These are phyloP conservation scores for Phaethon lepturus DNA, from an alignment of 2,113 vertebrate genomes.

Conservation along the genomic window DNA sequence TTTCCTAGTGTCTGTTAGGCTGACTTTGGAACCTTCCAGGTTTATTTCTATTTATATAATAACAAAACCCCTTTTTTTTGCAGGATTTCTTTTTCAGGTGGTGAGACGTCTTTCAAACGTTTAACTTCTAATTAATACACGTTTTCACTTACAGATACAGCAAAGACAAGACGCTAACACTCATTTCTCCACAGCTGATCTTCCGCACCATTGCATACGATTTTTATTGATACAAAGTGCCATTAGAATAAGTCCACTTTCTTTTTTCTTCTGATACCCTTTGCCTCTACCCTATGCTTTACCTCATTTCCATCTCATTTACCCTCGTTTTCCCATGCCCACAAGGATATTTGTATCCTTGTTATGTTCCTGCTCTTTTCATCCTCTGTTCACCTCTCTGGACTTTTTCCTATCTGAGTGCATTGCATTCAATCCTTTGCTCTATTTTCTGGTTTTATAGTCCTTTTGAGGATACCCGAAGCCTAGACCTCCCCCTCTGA, in stretches of 20 bases:
- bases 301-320: background rate
- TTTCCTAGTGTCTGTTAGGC: background rate
- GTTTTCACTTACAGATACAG: conserved; percentile 63
- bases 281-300: background rate
- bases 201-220: background rate
- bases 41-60: background rate
- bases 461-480: background rate
- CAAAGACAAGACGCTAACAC: background rate
- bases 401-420: background rate
- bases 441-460: background rate
- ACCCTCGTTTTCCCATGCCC: background rate
- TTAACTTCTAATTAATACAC: background rate
- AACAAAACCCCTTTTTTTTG: background rate
- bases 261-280: background rate
- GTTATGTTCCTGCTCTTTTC: background rate
- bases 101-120: background rate
- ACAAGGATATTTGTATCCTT: background rate
- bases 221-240: background rate
- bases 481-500: background rate
- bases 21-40: background rate
- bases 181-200: background rate
- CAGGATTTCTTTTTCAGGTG: conserved; percentile 27
- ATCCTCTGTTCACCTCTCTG: background rate
- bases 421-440: background rate
- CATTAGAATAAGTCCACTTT: background rate